A percentile compares a stretch with the other conserved stretches of the same genome.
phyloP scores from a whole-genome alignment of 2,797 vertebrate species.

The Ceryle rudis region DNA sequence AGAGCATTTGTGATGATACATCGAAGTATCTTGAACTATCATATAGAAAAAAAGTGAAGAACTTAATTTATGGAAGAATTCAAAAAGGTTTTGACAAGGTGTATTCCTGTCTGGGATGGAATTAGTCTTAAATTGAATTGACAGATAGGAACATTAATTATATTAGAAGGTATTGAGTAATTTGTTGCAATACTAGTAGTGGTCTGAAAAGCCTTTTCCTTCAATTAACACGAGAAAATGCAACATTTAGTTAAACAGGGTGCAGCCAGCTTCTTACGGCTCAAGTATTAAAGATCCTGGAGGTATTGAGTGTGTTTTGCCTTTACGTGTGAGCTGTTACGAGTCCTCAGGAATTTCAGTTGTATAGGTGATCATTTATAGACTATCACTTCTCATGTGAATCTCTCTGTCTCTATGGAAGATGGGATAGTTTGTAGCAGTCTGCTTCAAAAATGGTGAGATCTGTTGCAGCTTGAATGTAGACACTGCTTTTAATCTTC shows the following conservation, averaged over 20 bases:
- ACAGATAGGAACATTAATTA: background rate
- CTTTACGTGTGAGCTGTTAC: background rate
- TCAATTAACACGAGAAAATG: background rate
- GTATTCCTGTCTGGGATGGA: background rate
- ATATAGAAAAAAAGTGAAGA: background rate
- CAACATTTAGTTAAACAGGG: background rate
- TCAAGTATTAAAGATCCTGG: background rate
- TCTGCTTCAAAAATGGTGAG: background rate
- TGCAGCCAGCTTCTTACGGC: background rate
- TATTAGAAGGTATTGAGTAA: background rate
- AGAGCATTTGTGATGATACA: background rate
- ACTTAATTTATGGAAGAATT: background rate
- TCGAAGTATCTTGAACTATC: background rate
- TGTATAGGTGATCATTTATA: background rate
- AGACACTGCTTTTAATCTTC: background rate
- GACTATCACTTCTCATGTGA: background rate
- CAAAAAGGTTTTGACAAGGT: background rate
- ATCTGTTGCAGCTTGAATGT: background rate
- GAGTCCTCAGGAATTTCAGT: background rate
- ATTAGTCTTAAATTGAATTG: background rate
- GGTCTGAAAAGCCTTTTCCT: background rate
- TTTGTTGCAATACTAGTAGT: background rate
- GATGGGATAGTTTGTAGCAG: background rate
- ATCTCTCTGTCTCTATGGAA: background rate
- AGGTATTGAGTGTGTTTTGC: background rate